Conservation (phyloP, 1,140 invertebrate genomes). For the Camponotus vicinus region DNA sequence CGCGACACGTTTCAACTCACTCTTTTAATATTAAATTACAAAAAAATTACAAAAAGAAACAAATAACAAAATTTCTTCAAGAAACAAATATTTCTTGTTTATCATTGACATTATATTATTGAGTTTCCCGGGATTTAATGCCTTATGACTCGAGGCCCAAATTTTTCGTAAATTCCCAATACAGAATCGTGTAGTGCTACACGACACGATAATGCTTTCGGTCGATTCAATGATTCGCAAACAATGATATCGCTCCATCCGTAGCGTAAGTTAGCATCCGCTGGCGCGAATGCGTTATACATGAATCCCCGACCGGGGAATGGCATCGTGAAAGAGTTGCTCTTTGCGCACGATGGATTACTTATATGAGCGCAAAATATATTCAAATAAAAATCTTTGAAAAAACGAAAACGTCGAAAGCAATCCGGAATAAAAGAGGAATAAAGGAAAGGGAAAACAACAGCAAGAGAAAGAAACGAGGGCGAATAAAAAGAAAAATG, state of each 20-base stretch:
- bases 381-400: constrained; percentile 54
- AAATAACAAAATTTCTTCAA: background rate
- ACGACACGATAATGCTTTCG: constrained; percentile 76
- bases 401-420: background rate
- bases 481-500: background rate
- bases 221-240: constrained; percentile 82
- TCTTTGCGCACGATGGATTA: constrained; percentile 60
- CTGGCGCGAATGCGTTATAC: constrained; percentile 77
- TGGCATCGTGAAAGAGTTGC: constrained; percentile 62
- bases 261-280: constrained; percentile 53
- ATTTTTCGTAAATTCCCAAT: constrained; percentile 54
- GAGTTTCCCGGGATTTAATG: background rate
- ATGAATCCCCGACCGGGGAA: constrained; percentile 69
- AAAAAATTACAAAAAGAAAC: no score
- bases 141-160: constrained; percentile 14
- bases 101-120: background rate
- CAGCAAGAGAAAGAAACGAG: background rate
- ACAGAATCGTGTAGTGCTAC: constrained; percentile 54
- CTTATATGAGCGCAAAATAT: constrained; percentile 59
- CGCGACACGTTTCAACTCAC: background rate
- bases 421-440: background rate
- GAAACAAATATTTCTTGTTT: background rate
- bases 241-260: constrained; percentile 81
- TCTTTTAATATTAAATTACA: no score
- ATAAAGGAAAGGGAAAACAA: background rate